phyloP scores from a whole-genome alignment of 2,797 vertebrate genomes.

The Sylvia borin region DNA sequence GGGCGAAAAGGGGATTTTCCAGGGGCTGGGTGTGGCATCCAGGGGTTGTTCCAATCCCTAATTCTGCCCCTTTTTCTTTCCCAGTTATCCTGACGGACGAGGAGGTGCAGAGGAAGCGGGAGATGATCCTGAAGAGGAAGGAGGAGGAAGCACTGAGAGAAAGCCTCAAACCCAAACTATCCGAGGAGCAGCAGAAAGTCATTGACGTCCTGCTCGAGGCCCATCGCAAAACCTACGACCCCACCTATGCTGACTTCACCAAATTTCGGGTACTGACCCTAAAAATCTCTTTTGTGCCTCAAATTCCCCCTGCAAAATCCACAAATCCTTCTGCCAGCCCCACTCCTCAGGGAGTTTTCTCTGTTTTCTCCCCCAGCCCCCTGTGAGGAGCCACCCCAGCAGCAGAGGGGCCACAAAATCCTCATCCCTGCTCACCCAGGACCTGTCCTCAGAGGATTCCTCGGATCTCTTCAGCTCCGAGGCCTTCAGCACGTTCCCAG shows the following conservation, averaged over 20 bases:
- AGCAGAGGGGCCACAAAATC: slow-evolving; percentile 74
- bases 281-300: not conserved
- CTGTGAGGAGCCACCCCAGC: slow-evolving; percentile 75
- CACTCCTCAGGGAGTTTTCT: rapidly evolving
- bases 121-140: slow-evolving; percentile 93
- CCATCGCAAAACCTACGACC: slow-evolving; percentile 93
- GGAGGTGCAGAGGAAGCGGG: slow-evolving; percentile 96
- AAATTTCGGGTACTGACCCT: slow-evolving; percentile 85
- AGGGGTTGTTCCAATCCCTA: rapidly evolving
- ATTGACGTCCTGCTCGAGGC: slow-evolving; percentile 89
- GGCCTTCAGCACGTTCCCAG: slow-evolving; percentile 75
- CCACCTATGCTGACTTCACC: slow-evolving; percentile 90
- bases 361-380: slow-evolving; percentile 80
- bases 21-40: not conserved
- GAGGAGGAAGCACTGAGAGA: slow-evolving; percentile 90
- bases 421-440: slow-evolving; percentile 72
- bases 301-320: too few relatives aligned
- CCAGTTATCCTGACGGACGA: slow-evolving; percentile 96
- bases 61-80: rapidly evolving
- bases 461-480: slow-evolving; percentile 81
- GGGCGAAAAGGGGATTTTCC: not conserved
- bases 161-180: slow-evolving; percentile 86
- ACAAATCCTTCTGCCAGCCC: too few relatives aligned
- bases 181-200: slow-evolving; percentile 88
- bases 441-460: slow-evolving; percentile 84